Conservation (phyloP, 2,113 vertebrate genomes). For the Connochaetes taurinus region DNA sequence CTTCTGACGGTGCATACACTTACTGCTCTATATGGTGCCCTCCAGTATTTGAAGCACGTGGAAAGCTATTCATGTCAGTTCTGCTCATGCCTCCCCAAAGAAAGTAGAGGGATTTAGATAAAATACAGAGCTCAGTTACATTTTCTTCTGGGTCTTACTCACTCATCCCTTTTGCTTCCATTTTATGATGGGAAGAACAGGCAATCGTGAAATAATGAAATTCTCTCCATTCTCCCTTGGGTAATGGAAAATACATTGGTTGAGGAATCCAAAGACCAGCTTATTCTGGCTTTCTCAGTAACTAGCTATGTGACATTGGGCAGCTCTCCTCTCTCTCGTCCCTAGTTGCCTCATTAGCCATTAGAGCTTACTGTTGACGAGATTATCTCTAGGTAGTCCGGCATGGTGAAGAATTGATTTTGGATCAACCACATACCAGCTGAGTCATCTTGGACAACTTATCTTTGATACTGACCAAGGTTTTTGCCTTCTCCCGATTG, state of each 20-base stretch:
- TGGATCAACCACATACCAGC: background rate
- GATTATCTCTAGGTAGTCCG: background rate
- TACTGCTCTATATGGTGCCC: background rate
- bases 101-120: background rate
- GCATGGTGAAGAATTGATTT: background rate
- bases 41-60: background rate
- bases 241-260: background rate
- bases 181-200: background rate
- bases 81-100: background rate
- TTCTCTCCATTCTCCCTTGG: background rate
- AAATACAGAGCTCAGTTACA: background rate
- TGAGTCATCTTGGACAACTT: background rate
- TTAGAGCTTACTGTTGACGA: background rate
- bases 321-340: background rate
- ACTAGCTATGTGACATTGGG: background rate
- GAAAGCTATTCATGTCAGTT: background rate
- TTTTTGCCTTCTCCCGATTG: background rate
- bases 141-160: background rate
- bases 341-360: background rate
- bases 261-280: background rate
- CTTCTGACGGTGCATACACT: background rate
- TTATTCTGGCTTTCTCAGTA: background rate
- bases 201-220: background rate
- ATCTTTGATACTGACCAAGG: background rate
- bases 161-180: background rate